phyloP scores from a whole-genome alignment of 2,888 invertebrate genomes.

The Campoletis raptor region DNA sequence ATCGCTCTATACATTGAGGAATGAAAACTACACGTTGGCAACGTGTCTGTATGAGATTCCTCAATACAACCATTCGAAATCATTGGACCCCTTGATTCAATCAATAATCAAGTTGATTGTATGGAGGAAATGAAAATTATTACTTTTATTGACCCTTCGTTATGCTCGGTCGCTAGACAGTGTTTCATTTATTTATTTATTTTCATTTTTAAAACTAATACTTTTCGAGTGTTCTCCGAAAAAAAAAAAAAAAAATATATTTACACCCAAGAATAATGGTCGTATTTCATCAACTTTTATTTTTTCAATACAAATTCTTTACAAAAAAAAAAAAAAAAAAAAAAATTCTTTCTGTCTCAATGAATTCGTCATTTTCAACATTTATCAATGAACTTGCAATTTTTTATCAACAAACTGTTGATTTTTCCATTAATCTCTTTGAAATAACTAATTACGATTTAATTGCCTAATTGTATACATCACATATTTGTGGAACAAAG shows the following conservation, averaged over 20 bases:
- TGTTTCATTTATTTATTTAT: background rate
- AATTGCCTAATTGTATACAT: background rate
- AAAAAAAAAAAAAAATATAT: background rate
- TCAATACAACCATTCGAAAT: constrained; percentile 19
- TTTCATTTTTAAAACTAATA: background rate
- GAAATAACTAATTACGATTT: background rate
- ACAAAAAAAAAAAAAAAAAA: background rate
- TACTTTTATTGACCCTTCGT: constrained; percentile 16
- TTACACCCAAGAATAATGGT: too few species aligned
- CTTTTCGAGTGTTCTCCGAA: background rate
- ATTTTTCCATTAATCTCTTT: background rate
- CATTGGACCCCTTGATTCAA: constrained; percentile 1
- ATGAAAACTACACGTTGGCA: background rate
- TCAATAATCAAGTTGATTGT: constrained; percentile 19
- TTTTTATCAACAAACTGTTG: background rate
- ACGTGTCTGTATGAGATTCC: background rate
- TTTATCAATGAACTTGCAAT: background rate
- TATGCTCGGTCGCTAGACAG: background rate
- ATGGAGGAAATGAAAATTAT: constrained; percentile 9
- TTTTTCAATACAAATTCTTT: too few species aligned
- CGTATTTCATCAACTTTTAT: too few species aligned
- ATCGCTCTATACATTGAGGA: background rate
- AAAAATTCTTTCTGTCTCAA: background rate
- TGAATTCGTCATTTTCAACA: too few species aligned
- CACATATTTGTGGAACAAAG: background rate